These are phyloP conservation scores for Origma solitaria DNA, from an alignment of 2,113 vertebrate species.

Conservation along the genomic window DNA sequence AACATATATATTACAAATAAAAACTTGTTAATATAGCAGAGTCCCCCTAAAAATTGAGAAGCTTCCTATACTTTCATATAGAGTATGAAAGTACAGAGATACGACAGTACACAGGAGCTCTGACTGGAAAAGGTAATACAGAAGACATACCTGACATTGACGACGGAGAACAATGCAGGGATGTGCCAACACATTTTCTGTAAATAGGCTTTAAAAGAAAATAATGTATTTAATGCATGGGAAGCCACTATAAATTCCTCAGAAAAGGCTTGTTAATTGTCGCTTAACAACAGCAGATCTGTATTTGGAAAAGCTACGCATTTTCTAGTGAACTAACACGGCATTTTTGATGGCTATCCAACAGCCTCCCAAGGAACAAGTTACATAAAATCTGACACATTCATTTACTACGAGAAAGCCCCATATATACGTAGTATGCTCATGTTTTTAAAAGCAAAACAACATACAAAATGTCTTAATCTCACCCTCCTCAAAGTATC, in stretches of 20 bases:
- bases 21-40: background rate
- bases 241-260: background rate
- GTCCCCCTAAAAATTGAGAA: background rate
- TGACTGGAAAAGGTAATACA: background rate
- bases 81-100: background rate
- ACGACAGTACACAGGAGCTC: background rate
- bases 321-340: background rate
- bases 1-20: background rate
- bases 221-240: background rate
- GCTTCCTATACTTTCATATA: background rate
- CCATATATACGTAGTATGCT: background rate
- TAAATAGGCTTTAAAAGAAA: conserved; percentile 84
- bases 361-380: background rate
- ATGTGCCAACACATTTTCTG: conserved; percentile 95
- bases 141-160: conserved; percentile 88
- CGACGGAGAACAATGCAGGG: conserved; percentile 94
- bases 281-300: background rate
- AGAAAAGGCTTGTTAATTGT: background rate
- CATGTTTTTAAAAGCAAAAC: background rate
- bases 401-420: background rate
- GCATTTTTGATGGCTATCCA: background rate
- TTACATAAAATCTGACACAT: background rate
- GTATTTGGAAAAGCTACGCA: background rate
- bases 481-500: background rate
- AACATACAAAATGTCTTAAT: background rate